phyloP scores from a whole-genome alignment of 1,140 invertebrate species.

The Cyclina sinensis region DNA sequence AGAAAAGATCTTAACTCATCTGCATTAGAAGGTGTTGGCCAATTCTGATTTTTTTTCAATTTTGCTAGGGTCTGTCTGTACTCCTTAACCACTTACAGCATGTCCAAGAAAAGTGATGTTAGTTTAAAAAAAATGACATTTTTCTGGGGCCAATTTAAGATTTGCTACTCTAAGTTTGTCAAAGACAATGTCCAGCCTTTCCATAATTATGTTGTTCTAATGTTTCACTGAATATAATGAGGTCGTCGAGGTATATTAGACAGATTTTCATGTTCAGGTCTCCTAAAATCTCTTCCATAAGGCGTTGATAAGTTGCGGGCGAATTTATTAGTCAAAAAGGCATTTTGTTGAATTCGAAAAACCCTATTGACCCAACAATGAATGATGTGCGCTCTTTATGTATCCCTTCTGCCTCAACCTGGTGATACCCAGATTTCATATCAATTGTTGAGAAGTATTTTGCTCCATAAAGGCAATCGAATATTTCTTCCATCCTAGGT shows the following conservation, averaged over 20 bases:
- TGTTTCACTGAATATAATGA: constrained; percentile 63
- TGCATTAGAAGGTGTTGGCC: too few relatives aligned
- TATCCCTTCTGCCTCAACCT: constrained; percentile 74
- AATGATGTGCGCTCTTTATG: constrained; percentile 83
- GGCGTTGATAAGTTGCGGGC: constrained; percentile 69
- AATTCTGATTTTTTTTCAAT: too few relatives aligned
- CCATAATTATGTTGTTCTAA: constrained; percentile 37
- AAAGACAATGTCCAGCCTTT: constrained; percentile 56
- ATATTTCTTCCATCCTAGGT: too few relatives aligned
- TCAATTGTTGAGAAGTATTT: constrained; percentile 87
- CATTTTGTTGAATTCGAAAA: constrained; percentile 66
- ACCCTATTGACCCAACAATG: constrained; percentile 51
- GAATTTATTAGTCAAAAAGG: too few relatives aligned
- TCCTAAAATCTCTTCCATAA: constrained; percentile 77
- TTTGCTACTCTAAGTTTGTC: too few relatives aligned
- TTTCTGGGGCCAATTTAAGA: too few relatives aligned
- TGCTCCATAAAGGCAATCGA: constrained; percentile 83
- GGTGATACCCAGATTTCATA: constrained; percentile 81
- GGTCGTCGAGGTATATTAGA: constrained; percentile 72
- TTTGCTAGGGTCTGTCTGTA: too few relatives aligned
- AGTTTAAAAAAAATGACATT: too few relatives aligned
- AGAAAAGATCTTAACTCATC: too few relatives aligned
- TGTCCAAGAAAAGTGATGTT: too few relatives aligned
- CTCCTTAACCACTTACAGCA: too few relatives aligned
- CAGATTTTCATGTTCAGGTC: constrained; percentile 64